phyloP scores from a whole-genome alignment of 2,797 vertebrate genomes.

The Nothura maculosa region DNA sequence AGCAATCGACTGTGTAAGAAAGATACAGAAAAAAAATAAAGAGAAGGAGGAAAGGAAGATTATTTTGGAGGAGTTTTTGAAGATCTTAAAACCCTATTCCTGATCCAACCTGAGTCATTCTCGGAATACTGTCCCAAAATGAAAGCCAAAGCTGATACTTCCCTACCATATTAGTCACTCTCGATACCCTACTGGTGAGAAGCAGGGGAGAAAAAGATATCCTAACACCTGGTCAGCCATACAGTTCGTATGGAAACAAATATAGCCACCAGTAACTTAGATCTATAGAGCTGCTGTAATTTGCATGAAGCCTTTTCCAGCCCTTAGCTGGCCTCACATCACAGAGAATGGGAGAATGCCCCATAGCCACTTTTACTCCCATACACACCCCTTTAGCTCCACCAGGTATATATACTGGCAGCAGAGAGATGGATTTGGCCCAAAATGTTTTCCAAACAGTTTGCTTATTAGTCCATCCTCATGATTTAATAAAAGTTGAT shows the following conservation, averaged over 20 bases:
- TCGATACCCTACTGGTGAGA: background rate
- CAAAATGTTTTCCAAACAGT: background rate
- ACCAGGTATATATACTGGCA: conserved; percentile 63
- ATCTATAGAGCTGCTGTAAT: background rate
- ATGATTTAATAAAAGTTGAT: background rate
- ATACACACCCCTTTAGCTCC: background rate
- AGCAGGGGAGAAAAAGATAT: background rate
- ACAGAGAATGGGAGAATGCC: background rate
- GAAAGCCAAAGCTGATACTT: background rate
- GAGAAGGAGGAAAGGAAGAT: background rate
- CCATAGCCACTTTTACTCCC: conserved; percentile 25
- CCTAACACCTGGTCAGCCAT: background rate
- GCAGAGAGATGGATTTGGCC: conserved; percentile 12
- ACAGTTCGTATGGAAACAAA: background rate
- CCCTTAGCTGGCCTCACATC: conserved; percentile 23
- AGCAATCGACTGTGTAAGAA: background rate
- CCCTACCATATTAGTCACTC: background rate
- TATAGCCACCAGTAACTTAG: background rate
- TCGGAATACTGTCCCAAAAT: background rate
- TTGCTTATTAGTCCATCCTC: conserved; percentile 26
- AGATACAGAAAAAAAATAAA: background rate
- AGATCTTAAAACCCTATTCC: background rate
- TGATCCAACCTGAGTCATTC: background rate
- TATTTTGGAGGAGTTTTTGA: background rate
- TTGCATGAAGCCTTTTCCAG: background rate